Conservation (phyloP, 2,888 invertebrate genomes). For the Linnaemya vulpina region DNA sequence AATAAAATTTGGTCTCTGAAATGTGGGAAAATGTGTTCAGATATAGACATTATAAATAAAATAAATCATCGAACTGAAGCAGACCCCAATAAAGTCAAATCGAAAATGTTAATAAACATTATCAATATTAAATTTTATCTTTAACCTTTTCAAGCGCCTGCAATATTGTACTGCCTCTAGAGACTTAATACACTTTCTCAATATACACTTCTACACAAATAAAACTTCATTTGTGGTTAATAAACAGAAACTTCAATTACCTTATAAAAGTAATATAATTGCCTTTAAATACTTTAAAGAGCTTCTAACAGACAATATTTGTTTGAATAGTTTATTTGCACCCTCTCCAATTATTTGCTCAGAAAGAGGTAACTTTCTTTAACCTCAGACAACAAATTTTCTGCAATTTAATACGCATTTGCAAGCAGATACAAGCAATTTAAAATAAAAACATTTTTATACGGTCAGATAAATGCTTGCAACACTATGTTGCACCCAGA, state of each 20-base stretch:
- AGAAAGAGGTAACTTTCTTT: slow-evolving; percentile 18
- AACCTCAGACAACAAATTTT: slow-evolving; percentile 43
- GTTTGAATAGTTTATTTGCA: not conserved
- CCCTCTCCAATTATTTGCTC: not conserved
- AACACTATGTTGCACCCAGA: slow-evolving; percentile 45
- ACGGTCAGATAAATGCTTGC: slow-evolving; percentile 13
- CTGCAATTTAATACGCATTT: slow-evolving; percentile 50
- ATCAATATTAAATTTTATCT: too few relatives aligned
- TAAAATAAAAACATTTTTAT: slow-evolving; percentile 28
- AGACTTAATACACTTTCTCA: not conserved
- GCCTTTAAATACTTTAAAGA: slow-evolving; percentile 21
- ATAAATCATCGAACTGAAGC: too few relatives aligned
- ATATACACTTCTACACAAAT: not conserved
- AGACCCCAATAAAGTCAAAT: too few relatives aligned
- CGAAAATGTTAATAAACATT: too few relatives aligned
- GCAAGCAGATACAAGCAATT: slow-evolving; percentile 47
- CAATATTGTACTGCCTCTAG: too few relatives aligned
- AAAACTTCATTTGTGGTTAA: not conserved
- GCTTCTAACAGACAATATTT: slow-evolving; percentile 4
- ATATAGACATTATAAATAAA: too few relatives aligned
- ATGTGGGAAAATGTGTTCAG: too few relatives aligned
- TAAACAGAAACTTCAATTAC: slow-evolving; percentile 13
- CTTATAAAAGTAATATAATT: slow-evolving; percentile 42
- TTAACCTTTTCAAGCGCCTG: too few relatives aligned
- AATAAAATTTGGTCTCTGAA: too few relatives aligned